Percentiles rank a stretch among this genome's conserved stretches.
These are phyloP conservation scores for Australoheros scitulus DNA, from an alignment of 2,113 vertebrate genomes.

Conservation along the genomic window DNA sequence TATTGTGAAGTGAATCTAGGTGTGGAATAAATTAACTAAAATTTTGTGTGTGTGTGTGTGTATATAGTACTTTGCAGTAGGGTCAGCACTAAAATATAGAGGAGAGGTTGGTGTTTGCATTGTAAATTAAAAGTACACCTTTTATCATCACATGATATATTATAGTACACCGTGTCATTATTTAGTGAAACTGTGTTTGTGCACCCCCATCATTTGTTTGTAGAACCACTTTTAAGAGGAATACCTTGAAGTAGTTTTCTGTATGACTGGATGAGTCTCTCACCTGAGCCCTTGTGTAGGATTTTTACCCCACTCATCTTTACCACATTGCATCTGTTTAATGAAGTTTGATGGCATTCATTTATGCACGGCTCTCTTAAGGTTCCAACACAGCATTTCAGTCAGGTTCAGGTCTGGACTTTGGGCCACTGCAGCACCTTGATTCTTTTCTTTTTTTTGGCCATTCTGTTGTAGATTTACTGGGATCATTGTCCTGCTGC, in stretches of 20 bases:
- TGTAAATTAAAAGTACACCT: background rate
- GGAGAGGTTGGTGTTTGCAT: background rate
- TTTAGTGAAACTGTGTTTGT: background rate
- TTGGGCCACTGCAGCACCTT: background rate
- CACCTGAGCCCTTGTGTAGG: background rate
- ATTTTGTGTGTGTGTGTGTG: no score
- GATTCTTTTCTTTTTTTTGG: no score
- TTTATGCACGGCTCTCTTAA: background rate
- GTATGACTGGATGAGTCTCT: background rate
- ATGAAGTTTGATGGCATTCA: background rate
- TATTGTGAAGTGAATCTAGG: no score
- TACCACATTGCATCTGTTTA: background rate
- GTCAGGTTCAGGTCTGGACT: background rate
- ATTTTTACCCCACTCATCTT: background rate
- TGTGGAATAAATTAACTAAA: no score
- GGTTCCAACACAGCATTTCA: background rate
- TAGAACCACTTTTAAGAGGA: background rate
- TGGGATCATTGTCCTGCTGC: no score
- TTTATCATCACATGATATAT: background rate
- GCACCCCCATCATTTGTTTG: accelerated
- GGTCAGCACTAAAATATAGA: no score
- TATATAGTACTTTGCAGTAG: no score
- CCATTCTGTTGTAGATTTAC: no score
- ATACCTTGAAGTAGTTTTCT: background rate
- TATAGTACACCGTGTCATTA: background rate